phyloP scores from a whole-genome alignment of 2,113 vertebrate genomes.

The Callospermophilus lateralis region DNA sequence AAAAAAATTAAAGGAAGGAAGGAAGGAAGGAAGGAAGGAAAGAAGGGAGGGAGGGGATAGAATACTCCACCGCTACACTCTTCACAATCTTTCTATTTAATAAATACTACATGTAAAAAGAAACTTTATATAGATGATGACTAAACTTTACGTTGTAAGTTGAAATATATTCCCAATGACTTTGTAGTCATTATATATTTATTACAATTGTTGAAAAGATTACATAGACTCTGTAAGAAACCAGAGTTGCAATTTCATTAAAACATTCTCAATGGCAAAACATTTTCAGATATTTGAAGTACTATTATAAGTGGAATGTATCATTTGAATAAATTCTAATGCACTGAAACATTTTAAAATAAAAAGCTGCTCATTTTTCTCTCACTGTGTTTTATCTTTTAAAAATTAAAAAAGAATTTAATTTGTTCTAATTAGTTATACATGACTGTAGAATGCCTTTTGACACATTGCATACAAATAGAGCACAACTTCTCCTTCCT shows the following conservation, averaged over 20 bases:
- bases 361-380: not conserved
- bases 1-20: not conserved
- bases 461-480: no score
- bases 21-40: not conserved
- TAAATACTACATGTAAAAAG: not conserved
- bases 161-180: not conserved
- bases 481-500: no score
- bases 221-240: not conserved
- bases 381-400: no score
- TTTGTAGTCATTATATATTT: not conserved
- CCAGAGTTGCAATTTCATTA: constrained; percentile 43
- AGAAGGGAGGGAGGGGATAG: no score
- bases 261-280: constrained; percentile 21
- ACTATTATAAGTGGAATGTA: not conserved
- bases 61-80: not conserved
- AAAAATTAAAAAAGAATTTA: no score
- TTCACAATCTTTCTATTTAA: not conserved
- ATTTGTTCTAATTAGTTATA: no score
- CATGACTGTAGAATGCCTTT: no score
- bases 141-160: not conserved
- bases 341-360: constrained; percentile 1
- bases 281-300: not conserved
- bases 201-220: not conserved
- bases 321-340: not conserved
- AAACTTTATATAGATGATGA: not conserved